Conservation (phyloP, 2,888 invertebrate species). For the Teleiodes luculella region DNA sequence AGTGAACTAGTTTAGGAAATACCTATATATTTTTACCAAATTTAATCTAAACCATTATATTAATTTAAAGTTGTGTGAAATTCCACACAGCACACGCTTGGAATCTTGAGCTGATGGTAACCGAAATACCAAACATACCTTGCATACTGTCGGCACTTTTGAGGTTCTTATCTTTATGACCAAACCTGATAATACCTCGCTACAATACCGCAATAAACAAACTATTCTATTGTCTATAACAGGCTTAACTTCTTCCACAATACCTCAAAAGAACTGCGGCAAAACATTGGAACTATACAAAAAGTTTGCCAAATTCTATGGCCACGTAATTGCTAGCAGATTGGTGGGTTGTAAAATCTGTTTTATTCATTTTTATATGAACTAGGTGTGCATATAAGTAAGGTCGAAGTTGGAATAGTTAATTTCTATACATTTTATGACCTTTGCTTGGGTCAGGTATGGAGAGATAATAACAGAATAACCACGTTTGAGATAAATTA, state of each 20-base stretch:
- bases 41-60: no score
- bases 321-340: conserved; percentile 25
- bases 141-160: conserved; percentile 38
- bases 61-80: no score
- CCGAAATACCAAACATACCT: background rate
- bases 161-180: conserved; percentile 31
- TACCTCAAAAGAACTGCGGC: conserved; percentile 25
- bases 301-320: conserved; percentile 27
- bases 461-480: background rate
- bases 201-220: conserved; percentile 10
- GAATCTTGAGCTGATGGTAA: conserved; percentile 10
- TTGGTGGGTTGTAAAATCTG: conserved; percentile 18
- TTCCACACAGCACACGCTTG: no score
- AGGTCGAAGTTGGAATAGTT: background rate
- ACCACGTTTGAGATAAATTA: no score
- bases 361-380: background rate
- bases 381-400: conserved; percentile 3
- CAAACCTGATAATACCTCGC: conserved; percentile 15
- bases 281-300: conserved; percentile 14
- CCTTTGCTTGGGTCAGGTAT: background rate
- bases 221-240: conserved; percentile 30
- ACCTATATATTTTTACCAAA: no score
- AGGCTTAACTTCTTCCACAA: conserved; percentile 24
- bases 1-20: no score
- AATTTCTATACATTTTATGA: no score